Evolutionary conservation across 2,797 vertebrate species (phyloP).

Genomic region (Oryzias sinensis): DNA sequence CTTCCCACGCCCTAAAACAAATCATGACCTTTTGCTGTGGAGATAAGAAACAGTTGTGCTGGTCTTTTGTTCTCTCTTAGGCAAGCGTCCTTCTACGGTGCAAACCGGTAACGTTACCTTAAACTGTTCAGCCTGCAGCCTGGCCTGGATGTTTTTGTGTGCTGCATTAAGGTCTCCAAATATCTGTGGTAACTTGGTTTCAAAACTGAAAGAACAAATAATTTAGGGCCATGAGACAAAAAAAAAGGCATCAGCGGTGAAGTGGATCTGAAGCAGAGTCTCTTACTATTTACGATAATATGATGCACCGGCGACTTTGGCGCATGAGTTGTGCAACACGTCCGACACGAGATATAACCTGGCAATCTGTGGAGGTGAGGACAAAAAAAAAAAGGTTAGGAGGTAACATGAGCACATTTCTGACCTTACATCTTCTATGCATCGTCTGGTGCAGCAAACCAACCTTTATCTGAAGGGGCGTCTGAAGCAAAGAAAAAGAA

Average conservation of each 20-base stretch:
- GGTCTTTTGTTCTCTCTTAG: not conserved
- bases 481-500: conserved; percentile 75
- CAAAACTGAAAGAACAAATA: conserved; percentile 71
- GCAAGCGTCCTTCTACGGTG: conserved; percentile 3
- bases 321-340: conserved; percentile 82
- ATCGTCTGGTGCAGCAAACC: not conserved
- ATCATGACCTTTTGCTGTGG: conserved; percentile 81
- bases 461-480: conserved; percentile 80
- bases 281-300: conserved; percentile 86
- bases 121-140: conserved; percentile 84
- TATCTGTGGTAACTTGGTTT: conserved; percentile 79
- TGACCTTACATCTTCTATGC: not conserved
- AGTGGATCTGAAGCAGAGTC: not conserved
- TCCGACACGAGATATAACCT: conserved; percentile 82
- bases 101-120: conserved; percentile 65
- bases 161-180: conserved; percentile 78
- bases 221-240: not conserved
- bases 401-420: not conserved
- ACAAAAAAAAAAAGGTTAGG: not conserved
- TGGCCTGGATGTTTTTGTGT: conserved; percentile 80
- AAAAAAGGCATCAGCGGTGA: not conserved
- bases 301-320: conserved; percentile 82
- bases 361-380: conserved; percentile 67
- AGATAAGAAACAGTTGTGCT: not conserved
- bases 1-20: conserved; percentile 84